Evolutionary conservation across 2,888 invertebrate genomes (phyloP).

Genomic region (Erebia aethiops): DNA sequence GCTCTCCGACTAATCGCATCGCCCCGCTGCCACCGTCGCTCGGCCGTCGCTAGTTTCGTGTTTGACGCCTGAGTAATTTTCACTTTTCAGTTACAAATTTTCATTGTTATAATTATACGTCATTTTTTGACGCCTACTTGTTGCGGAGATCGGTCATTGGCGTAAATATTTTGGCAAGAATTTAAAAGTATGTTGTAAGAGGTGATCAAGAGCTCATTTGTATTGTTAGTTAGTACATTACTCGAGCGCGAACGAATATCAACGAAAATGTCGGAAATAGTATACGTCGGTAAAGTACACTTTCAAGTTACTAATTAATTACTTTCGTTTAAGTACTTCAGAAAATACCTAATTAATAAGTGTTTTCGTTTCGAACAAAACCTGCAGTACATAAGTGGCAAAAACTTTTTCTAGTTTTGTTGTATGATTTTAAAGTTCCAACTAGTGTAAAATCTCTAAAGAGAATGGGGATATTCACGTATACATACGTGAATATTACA

Average conservation of each 20-base stretch:
- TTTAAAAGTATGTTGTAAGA: constrained; percentile 52
- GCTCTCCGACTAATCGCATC: no score
- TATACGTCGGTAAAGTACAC: constrained; percentile 67
- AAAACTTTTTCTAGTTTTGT: not conserved
- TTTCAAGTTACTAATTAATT: constrained; percentile 33
- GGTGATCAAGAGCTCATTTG: constrained; percentile 61
- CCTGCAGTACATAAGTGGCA: not conserved
- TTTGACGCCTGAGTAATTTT: constrained; percentile 56
- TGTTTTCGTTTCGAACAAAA: not conserved
- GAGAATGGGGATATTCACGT: not conserved
- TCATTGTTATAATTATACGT: constrained; percentile 34
- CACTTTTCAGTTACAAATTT: constrained; percentile 45
- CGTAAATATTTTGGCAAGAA: constrained; percentile 69
- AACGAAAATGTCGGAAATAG: constrained; percentile 67
- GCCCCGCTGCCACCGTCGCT: no score
- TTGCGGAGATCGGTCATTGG: constrained; percentile 57
- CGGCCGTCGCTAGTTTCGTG: no score
- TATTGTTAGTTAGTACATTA: constrained; percentile 41
- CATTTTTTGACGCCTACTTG: constrained; percentile 39
- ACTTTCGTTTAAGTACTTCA: not conserved
- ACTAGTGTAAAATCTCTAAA: not conserved
- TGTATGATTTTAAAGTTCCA: not conserved
- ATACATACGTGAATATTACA: no score
- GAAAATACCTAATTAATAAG: not conserved
- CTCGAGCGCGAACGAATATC: constrained; percentile 53